phyloP scores from a whole-genome alignment of 2,113 vertebrate species.

The Narcine bancroftii region DNA sequence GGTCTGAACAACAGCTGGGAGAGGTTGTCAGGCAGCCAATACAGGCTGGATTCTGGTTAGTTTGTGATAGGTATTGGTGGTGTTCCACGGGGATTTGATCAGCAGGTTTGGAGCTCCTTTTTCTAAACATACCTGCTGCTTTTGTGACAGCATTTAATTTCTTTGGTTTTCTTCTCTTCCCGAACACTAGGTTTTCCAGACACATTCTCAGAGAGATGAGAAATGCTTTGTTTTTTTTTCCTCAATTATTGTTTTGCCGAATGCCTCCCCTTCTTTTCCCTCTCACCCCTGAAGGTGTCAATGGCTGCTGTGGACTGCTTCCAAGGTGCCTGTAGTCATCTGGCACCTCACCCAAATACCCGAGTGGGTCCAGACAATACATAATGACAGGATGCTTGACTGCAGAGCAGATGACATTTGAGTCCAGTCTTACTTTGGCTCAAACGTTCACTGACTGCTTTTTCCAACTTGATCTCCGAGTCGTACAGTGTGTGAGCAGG shows the following conservation, averaged over 20 bases:
- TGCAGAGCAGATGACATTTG: neutral
- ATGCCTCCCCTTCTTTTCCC: neutral
- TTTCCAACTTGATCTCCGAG: neutral
- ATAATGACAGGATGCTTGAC: neutral
- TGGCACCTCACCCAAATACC: slow-evolving; percentile 6
- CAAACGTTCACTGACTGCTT: neutral
- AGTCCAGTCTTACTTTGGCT: neutral
- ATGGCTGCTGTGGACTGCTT: neutral
- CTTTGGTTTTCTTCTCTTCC: neutral
- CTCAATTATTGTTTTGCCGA: slow-evolving; percentile 20
- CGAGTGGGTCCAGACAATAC: neutral
- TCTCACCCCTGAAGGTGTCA: slow-evolving; percentile 6
- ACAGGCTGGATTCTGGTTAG: neutral
- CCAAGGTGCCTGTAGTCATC: slow-evolving; percentile 3
- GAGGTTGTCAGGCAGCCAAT: neutral
- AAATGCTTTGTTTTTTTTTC: neutral
- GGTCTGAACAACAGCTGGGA: neutral
- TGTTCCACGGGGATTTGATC: neutral
- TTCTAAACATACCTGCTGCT: neutral
- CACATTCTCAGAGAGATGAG: neutral
- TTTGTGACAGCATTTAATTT: neutral
- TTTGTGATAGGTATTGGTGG: neutral
- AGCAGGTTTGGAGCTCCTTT: neutral
- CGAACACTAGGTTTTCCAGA: neutral
- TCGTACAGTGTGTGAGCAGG: no score